phyloP scores from a whole-genome alignment of 2,797 vertebrate species.

The Lepilemur ruficaudatus region DNA sequence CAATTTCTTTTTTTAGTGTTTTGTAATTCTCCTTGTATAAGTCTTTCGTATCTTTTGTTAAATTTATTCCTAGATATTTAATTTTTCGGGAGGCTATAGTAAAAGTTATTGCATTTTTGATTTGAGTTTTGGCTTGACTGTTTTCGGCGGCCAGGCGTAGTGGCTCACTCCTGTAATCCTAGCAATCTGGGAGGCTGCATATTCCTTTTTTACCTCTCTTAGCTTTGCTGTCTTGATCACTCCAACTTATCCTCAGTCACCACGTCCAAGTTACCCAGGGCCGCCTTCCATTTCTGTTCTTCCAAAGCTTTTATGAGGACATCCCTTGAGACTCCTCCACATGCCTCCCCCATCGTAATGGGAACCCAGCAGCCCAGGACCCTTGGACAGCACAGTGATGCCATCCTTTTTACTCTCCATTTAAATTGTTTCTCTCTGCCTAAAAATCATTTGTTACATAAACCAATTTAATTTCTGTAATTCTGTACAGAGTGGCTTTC shows the following conservation, averaged over 20 bases:
- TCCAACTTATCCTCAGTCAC: neutral
- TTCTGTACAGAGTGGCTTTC: neutral
- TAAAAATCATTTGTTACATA: neutral
- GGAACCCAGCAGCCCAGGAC: neutral
- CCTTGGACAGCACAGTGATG: neutral
- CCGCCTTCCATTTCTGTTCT: neutral
- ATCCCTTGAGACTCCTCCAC: neutral
- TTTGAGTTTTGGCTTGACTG: too few relatives aligned
- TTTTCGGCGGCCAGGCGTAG: too few relatives aligned
- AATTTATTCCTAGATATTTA: too few relatives aligned
- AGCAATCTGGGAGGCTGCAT: too few relatives aligned
- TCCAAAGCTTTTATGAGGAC: neutral
- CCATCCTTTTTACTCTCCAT: neutral
- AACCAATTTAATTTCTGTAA: neutral
- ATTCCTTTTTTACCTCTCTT: neutral
- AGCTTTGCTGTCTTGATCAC: neutral
- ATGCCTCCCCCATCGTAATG: neutral
- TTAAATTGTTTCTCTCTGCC: neutral
- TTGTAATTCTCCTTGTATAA: too few relatives aligned
- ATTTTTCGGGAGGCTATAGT: too few relatives aligned
- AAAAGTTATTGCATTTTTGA: too few relatives aligned
- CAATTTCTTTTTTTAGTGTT: too few relatives aligned
- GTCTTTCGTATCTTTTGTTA: too few relatives aligned
- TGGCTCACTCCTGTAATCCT: too few relatives aligned
- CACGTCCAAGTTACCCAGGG: neutral